Evolutionary conservation across 2,113 vertebrate species (phyloP).

Genomic region (Clinocottus analis): DNA sequence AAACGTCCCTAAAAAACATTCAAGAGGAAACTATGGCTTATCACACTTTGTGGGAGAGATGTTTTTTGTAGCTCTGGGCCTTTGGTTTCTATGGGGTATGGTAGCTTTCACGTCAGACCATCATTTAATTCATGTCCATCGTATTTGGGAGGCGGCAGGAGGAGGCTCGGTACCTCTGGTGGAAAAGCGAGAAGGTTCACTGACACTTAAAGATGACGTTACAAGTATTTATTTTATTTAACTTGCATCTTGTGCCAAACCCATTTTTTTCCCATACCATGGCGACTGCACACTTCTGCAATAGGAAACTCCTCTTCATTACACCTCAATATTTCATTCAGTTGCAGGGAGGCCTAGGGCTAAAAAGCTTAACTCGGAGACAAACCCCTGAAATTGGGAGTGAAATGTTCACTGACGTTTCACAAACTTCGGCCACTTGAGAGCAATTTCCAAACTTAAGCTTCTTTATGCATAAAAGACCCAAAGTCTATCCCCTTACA

Average conservation of each 20-base stretch:
- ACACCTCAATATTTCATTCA: slow-evolving; percentile 44
- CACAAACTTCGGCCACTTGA: slow-evolving; percentile 68
- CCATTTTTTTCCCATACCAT: neutral
- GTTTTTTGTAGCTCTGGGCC: no score
- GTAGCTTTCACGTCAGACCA: neutral
- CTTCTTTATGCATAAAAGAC: slow-evolving; percentile 70
- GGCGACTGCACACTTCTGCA: neutral
- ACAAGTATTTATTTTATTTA: neutral
- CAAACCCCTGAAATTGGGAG: slow-evolving; percentile 60
- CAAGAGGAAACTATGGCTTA: neutral
- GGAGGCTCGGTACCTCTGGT: neutral
- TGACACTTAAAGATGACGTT: neutral
- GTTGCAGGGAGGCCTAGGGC: slow-evolving; percentile 21
- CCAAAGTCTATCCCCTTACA: slow-evolving; percentile 69
- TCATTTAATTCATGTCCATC: neutral
- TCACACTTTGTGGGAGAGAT: no score
- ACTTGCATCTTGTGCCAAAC: neutral
- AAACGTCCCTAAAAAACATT: neutral
- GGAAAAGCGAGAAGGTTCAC: neutral
- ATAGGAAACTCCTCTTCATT: slow-evolving; percentile 22
- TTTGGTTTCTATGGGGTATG: no score
- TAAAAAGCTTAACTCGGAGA: slow-evolving; percentile 50
- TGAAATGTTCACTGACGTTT: slow-evolving; percentile 66
- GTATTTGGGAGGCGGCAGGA: neutral
- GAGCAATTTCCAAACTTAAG: slow-evolving; percentile 71